Evolutionary conservation across 2,888 invertebrate genomes (phyloP).

Genomic region (Erynnis tages): DNA sequence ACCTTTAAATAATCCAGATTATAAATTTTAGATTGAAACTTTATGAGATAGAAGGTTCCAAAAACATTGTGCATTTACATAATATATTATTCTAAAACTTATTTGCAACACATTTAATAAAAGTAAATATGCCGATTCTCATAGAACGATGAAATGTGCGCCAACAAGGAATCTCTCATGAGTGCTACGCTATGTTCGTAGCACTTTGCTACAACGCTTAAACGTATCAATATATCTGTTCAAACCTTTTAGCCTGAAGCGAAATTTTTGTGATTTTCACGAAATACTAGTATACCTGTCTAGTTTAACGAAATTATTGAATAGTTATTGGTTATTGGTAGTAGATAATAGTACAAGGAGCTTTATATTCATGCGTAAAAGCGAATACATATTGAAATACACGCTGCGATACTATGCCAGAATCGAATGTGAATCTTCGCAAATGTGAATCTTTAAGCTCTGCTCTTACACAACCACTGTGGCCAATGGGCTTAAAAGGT

Average conservation of each 20-base stretch:
- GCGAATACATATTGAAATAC: too few relatives aligned
- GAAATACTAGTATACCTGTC: constrained; percentile 23
- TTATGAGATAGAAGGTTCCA: not conserved
- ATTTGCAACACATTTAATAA: constrained; percentile 14
- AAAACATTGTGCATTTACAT: not conserved
- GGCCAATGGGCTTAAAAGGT: too few relatives aligned
- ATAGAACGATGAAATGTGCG: constrained; percentile 16
- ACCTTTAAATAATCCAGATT: not conserved
- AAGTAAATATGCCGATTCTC: constrained; percentile 12
- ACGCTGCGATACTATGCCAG: too few relatives aligned
- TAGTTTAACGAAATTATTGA: not conserved
- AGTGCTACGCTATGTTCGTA: constrained; percentile 30
- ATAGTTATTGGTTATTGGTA: constrained; percentile 30
- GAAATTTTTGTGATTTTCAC: constrained; percentile 25
- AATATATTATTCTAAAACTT: not conserved
- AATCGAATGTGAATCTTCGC: too few relatives aligned
- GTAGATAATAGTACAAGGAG: too few relatives aligned
- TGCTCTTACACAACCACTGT: too few relatives aligned
- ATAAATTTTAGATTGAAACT: not conserved
- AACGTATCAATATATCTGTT: constrained; percentile 25
- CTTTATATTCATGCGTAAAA: too few relatives aligned
- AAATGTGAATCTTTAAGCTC: too few relatives aligned
- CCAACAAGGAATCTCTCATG: constrained; percentile 31
- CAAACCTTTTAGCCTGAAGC: constrained; percentile 22
- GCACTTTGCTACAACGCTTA: constrained; percentile 32